These are phyloP conservation scores for Eulithis testata DNA, from an alignment of 2,888 invertebrate species.

Conservation along the genomic window DNA sequence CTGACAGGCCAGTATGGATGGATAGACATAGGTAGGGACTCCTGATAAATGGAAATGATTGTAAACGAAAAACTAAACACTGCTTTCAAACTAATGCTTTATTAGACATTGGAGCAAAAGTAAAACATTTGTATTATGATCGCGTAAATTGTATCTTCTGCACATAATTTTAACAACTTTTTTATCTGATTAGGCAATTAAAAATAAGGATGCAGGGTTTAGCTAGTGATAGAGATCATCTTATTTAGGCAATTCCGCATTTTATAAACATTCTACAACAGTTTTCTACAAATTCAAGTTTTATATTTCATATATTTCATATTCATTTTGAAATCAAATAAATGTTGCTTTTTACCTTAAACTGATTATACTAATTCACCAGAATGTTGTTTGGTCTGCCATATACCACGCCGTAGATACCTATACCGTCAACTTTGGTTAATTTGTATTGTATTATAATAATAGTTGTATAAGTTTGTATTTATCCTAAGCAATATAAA, in stretches of 20 bases:
- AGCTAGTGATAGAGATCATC: constrained; percentile 8
- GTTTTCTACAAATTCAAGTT: not conserved
- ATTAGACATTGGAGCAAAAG: not conserved
- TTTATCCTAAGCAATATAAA: no score
- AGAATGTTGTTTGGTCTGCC: constrained; percentile 1
- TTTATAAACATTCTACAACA: not conserved
- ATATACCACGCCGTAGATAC: no score
- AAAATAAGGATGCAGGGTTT: constrained; percentile 24
- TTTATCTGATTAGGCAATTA: constrained; percentile 22
- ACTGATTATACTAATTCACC: not conserved
- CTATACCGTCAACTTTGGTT: no score
- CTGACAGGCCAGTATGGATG: no score
- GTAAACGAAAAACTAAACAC: no score
- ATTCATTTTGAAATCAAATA: not conserved
- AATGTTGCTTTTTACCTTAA: not conserved
- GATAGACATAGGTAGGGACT: no score
- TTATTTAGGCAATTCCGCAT: constrained; percentile 3
- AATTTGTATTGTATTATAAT: no score
- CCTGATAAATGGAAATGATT: no score
- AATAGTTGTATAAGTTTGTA: no score
- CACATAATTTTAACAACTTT: constrained; percentile 14
- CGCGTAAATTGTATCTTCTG: constrained; percentile 12
- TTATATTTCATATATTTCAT: no score
- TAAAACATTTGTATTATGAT: constrained; percentile 17
- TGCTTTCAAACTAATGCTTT: no score